Evolutionary conservation across 2,113 vertebrate genomes (phyloP).

Genomic region (Crotalus viridis): DNA sequence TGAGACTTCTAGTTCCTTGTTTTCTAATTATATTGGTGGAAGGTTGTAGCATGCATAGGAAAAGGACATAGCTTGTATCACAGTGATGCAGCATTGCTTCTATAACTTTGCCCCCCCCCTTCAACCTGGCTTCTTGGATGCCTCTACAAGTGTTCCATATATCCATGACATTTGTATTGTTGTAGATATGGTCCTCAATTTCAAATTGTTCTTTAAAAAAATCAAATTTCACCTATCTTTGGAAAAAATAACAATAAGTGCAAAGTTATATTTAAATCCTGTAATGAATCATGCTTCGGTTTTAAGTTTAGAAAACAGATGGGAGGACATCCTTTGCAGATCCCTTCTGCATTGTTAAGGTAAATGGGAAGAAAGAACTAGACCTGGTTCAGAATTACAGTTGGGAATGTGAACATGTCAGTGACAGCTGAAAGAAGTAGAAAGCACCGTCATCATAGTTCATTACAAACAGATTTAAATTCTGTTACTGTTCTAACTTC

Average conservation of each 20-base stretch:
- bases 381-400: background rate
- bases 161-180: background rate
- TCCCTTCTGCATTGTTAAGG: background rate
- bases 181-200: background rate
- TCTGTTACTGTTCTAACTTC: background rate
- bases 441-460: background rate
- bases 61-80: background rate
- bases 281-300: background rate
- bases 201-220: background rate
- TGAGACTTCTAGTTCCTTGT: background rate
- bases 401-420: background rate
- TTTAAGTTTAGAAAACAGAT: background rate
- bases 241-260: background rate
- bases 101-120: background rate
- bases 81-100: background rate
- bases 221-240: background rate
- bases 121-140: background rate
- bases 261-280: background rate
- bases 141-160: background rate
- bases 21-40: background rate
- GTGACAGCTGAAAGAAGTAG: background rate
- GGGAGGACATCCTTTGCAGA: background rate
- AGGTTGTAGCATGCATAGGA: background rate
- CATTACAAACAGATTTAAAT: background rate
- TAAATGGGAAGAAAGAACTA: no score